Percentiles rank a stretch among this genome's conserved stretches.
phyloP scores from a whole-genome alignment of 2,113 vertebrate species.

The Lepus americanus region DNA sequence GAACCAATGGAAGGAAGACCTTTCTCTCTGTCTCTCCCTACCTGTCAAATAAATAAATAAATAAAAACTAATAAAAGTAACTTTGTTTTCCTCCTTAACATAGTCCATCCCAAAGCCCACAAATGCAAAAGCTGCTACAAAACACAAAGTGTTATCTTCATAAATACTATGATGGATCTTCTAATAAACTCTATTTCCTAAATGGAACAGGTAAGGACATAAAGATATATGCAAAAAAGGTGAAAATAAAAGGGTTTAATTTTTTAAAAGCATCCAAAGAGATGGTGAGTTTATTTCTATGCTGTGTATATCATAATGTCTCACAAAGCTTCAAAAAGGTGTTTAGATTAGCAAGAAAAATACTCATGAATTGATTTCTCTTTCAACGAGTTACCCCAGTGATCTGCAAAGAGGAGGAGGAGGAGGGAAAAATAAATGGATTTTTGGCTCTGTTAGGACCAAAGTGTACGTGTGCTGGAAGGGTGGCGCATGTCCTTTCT shows the following conservation, averaged over 20 bases:
- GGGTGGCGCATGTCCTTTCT: too few species aligned
- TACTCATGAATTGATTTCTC: not conserved
- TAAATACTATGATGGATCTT: not conserved
- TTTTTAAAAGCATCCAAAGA: not conserved
- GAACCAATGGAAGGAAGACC: too few species aligned
- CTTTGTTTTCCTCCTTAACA: slow-evolving; percentile 52
- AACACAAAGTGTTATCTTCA: not conserved
- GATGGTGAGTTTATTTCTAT: not conserved
- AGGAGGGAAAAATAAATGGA: not conserved
- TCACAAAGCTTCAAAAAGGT: not conserved
- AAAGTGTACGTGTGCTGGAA: too few species aligned
- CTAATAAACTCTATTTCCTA: not conserved
- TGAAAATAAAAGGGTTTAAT: not conserved
- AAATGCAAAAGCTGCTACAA: not conserved
- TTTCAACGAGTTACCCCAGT: not conserved
- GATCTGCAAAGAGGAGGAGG: not conserved
- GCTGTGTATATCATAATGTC: not conserved
- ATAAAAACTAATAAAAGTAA: too few species aligned
- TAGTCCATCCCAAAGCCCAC: not conserved
- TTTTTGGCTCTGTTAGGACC: not conserved
- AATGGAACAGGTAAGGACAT: not conserved
- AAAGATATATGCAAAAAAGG: not conserved
- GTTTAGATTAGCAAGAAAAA: not conserved
- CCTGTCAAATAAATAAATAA: too few species aligned
- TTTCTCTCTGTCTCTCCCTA: too few species aligned